A percentile compares a stretch with the other conserved stretches of the same genome.
Conservation (phyloP, 2,888 invertebrate genomes). For the Euclidia mi region DNA sequence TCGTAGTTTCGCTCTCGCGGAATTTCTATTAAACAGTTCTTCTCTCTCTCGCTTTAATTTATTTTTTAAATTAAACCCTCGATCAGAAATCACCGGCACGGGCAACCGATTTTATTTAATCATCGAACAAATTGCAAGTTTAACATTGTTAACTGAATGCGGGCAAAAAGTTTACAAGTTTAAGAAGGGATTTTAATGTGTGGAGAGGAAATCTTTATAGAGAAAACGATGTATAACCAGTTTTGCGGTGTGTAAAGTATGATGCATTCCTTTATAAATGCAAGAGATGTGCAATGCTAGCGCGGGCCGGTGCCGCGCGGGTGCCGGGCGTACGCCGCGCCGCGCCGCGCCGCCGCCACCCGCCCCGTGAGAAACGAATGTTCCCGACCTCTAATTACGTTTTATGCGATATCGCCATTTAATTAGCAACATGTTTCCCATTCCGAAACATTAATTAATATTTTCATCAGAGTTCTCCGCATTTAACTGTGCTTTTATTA, state of each 20-base stretch:
- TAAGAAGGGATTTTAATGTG: slow-evolving; percentile 73
- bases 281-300: slow-evolving; percentile 59
- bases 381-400: slow-evolving; percentile 88
- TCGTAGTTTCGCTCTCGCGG: slow-evolving; percentile 79
- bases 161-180: slow-evolving; percentile 70
- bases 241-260: slow-evolving; percentile 67
- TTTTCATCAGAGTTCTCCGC: slow-evolving; percentile 88
- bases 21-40: slow-evolving; percentile 80
- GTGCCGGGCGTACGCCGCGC: background rate
- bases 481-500: slow-evolving; percentile 89
- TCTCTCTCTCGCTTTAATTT: slow-evolving; percentile 59
- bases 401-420: slow-evolving; percentile 90
- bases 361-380: slow-evolving; percentile 87
- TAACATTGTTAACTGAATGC: slow-evolving; percentile 50
- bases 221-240: slow-evolving; percentile 76
- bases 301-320: slow-evolving; percentile 34
- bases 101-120: slow-evolving; percentile 48
- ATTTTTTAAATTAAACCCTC: slow-evolving; percentile 63
- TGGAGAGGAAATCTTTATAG: slow-evolving; percentile 64
- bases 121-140: slow-evolving; percentile 53
- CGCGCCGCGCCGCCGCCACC: slow-evolving; percentile 51
- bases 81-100: slow-evolving; percentile 36
- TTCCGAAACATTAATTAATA: slow-evolving; percentile 90
- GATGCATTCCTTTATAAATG: slow-evolving; percentile 79
- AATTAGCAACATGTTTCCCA: slow-evolving; percentile 89